phyloP scores from a whole-genome alignment of 2,888 invertebrate genomes.

The Nemurella pictetii region DNA sequence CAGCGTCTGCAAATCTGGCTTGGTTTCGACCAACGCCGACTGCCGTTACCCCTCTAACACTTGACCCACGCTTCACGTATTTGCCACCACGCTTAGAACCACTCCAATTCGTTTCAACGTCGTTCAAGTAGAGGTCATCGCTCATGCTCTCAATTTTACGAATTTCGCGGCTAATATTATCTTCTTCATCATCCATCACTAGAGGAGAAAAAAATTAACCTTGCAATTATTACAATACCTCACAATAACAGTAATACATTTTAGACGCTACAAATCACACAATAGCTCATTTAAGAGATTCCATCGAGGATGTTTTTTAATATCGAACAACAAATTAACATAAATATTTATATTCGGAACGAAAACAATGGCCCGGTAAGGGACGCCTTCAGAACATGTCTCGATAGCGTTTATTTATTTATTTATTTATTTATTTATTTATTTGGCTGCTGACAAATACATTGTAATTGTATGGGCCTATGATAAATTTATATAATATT shows the following conservation, averaged over 20 bases:
- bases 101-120: constrained; percentile 28
- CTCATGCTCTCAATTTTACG: constrained; percentile 32
- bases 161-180: constrained; percentile 30
- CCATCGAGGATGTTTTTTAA: no score
- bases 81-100: neutral
- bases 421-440: neutral
- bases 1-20: neutral
- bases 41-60: neutral
- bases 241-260: no score
- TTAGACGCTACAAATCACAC: no score
- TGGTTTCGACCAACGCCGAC: neutral
- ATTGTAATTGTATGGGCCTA: no score
- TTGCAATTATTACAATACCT: neutral
- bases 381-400: neutral
- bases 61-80: neutral
- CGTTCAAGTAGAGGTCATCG: constrained; percentile 37
- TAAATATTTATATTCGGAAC: no score
- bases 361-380: no score
- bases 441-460: neutral
- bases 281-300: no score
- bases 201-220: neutral
- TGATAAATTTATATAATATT: no score
- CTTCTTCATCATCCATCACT: constrained; percentile 32
- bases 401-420: neutral
- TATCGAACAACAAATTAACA: no score